A percentile compares a stretch with the other conserved stretches of the same genome.
Conservation (phyloP, 2,888 invertebrate genomes). For the Drosophila rellima region DNA sequence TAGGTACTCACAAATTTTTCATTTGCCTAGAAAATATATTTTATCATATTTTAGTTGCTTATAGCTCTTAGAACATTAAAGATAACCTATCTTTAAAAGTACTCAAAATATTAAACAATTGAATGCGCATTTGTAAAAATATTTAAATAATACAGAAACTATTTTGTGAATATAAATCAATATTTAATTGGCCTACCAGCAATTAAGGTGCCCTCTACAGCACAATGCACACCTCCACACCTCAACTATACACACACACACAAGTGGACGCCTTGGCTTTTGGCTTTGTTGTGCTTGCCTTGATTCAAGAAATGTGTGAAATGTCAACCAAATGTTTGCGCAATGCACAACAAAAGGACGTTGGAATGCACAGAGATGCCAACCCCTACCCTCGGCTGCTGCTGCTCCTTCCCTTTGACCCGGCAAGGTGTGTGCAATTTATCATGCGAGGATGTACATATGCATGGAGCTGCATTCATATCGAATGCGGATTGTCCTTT, state of each 20-base stretch:
- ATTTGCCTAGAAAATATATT: neutral
- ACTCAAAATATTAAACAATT: neutral
- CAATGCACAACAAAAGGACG: slow-evolving; percentile 61
- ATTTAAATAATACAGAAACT: neutral
- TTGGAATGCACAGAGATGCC: slow-evolving; percentile 49
- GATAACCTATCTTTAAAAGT: neutral
- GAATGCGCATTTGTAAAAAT: neutral
- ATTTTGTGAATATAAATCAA: neutral
- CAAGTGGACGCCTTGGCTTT: slow-evolving; percentile 19
- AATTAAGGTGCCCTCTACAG: neutral
- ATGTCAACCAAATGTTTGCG: slow-evolving; percentile 69
- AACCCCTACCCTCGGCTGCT: neutral
- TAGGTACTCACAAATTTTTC: too few relatives aligned
- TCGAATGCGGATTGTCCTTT: slow-evolving; percentile 63
- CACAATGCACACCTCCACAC: neutral
- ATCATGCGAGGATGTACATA: slow-evolving; percentile 52
- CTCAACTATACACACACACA: neutral
- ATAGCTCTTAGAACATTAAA: too few relatives aligned
- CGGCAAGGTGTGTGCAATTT: slow-evolving; percentile 70
- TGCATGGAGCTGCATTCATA: slow-evolving; percentile 48
- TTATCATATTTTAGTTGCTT: neutral
- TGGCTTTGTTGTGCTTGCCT: slow-evolving; percentile 3
- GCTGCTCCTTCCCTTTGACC: neutral
- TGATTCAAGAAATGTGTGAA: slow-evolving; percentile 31
- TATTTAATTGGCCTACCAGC: slow-evolving; percentile 12